These are phyloP conservation scores for Crypturellus undulatus DNA, from an alignment of 2,113 vertebrate genomes.

Conservation along the genomic window DNA sequence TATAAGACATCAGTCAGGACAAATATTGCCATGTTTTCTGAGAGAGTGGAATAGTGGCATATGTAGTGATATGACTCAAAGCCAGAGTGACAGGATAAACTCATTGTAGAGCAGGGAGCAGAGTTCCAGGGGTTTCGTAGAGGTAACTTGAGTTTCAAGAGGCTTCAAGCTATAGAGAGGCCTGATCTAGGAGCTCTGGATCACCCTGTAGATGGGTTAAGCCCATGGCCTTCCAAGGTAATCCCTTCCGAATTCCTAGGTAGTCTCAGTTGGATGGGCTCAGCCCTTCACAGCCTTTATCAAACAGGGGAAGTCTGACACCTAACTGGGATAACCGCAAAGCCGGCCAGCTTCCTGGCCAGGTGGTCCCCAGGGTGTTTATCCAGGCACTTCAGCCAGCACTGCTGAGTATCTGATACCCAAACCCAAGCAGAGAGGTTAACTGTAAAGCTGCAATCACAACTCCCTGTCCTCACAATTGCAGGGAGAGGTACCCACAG, in stretches of 20 bases:
- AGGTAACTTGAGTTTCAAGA: neutral
- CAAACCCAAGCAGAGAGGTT: neutral
- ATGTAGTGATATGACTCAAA: neutral
- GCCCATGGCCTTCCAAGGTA: neutral
- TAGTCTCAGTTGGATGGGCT: neutral
- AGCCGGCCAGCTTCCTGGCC: neutral
- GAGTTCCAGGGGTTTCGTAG: neutral
- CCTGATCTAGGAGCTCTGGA: neutral
- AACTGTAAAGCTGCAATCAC: neutral
- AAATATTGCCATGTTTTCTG: constrained; percentile 4
- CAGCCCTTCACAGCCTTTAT: neutral
- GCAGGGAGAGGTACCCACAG: neutral
- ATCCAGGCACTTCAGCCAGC: neutral
- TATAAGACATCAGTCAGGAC: neutral
- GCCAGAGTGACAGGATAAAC: neutral
- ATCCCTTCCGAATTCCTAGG: neutral
- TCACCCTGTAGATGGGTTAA: neutral
- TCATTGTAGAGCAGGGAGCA: fast-evolving
- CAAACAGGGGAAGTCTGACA: neutral
- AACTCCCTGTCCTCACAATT: neutral
- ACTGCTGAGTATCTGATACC: fast-evolving
- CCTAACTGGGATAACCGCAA: neutral
- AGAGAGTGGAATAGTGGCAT: neutral
- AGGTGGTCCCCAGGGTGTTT: neutral
- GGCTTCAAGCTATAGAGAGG: neutral